These are phyloP conservation scores for Merodon equestris DNA, from an alignment of 2,888 invertebrate species.

Conservation along the genomic window DNA sequence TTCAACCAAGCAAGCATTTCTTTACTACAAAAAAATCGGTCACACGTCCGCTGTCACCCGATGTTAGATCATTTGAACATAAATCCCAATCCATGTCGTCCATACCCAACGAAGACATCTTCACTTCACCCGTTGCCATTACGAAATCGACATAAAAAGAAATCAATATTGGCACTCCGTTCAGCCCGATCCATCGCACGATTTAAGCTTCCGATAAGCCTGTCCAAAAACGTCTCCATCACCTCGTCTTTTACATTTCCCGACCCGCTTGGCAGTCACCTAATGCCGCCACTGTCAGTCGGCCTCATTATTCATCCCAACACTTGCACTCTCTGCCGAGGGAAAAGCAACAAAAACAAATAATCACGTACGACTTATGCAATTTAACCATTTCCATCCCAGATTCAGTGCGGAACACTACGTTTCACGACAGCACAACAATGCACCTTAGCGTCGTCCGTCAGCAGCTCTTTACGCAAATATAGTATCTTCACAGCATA, in stretches of 20 bases:
- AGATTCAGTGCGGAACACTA: constrained; percentile 47
- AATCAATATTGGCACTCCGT: not conserved
- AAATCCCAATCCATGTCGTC: not conserved
- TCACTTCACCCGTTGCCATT: not conserved
- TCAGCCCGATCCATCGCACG: no score
- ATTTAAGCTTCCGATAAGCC: constrained; percentile 16
- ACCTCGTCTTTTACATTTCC: constrained; percentile 11
- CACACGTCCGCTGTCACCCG: no score
- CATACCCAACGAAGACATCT: constrained; percentile 5
- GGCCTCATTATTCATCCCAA: constrained; percentile 58
- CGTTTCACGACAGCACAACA: constrained; percentile 21
- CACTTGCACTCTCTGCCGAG: constrained; percentile 51
- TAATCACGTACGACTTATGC: no score
- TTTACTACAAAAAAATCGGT: no score
- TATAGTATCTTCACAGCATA: constrained; percentile 14
- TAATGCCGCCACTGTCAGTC: constrained; percentile 20
- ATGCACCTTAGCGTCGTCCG: constrained; percentile 17
- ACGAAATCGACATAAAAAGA: constrained; percentile 28
- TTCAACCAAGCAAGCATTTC: no score
- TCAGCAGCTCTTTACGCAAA: constrained; percentile 60
- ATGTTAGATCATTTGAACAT: not conserved
- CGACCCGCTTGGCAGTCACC: constrained; percentile 6
- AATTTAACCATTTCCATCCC: constrained; percentile 52
- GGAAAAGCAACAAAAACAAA: no score
- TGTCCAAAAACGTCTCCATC: constrained; percentile 4